A percentile compares a stretch with the other conserved stretches of the same genome.
These are phyloP conservation scores for Spatulosminthurus flaviceps DNA, from an alignment of 2,888 invertebrate genomes.

Conservation along the genomic window DNA sequence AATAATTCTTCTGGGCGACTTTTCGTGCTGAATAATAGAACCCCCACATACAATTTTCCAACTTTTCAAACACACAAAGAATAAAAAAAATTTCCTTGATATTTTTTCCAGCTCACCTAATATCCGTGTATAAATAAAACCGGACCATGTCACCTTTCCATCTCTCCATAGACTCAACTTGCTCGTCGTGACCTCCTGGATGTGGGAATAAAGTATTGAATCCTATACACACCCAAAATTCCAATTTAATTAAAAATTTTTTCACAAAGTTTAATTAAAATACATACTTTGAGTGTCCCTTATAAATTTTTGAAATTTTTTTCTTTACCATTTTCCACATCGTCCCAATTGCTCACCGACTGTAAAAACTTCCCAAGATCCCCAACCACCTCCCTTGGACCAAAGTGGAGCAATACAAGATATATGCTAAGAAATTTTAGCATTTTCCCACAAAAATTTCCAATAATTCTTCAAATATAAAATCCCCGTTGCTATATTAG, in stretches of 20 bases:
- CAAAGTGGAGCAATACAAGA: background rate
- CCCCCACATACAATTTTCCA: background rate
- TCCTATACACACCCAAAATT: background rate
- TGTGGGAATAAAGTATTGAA: background rate
- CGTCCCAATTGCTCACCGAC: constrained; percentile 22
- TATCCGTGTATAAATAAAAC: constrained; percentile 39
- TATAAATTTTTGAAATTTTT: background rate
- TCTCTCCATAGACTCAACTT: background rate
- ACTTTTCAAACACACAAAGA: background rate
- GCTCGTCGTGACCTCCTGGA: background rate
- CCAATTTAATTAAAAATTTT: background rate
- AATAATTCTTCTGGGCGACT: constrained; percentile 19
- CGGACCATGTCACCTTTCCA: constrained; percentile 27
- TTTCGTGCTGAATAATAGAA: constrained; percentile 12
- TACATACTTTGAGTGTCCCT: background rate
- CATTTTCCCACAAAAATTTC: too few species aligned
- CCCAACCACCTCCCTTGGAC: background rate
- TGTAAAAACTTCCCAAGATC: background rate
- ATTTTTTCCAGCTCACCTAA: constrained; percentile 5
- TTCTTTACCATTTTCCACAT: constrained; percentile 7
- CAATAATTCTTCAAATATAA: too few species aligned
- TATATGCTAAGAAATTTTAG: background rate
- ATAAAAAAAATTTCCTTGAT: background rate
- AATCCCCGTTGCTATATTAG: too few species aligned
- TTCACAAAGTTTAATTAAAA: background rate